Conservation (phyloP, 2,113 vertebrate genomes). For the Axis porcinus region DNA sequence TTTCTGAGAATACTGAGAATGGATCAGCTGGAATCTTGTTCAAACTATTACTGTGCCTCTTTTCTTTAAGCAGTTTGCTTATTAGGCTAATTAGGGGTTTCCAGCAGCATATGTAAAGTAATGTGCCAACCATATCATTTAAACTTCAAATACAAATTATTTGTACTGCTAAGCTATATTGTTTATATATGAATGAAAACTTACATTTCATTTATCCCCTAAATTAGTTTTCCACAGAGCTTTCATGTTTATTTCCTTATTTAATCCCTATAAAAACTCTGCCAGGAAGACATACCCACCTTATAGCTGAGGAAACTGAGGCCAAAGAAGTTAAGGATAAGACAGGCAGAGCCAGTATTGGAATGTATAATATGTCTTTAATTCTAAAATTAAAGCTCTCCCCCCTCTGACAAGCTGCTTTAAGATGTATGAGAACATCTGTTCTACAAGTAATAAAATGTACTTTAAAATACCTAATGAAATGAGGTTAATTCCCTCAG, state of each 20-base stretch:
- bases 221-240: background rate
- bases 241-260: background rate
- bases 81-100: background rate
- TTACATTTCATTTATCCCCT: background rate
- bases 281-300: background rate
- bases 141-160: background rate
- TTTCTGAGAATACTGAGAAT: background rate
- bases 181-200: background rate
- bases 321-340: background rate
- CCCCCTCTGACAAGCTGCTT: background rate
- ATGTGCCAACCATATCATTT: background rate
- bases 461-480: background rate
- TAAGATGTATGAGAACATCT: background rate
- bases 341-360: background rate
- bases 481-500: background rate
- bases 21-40: background rate
- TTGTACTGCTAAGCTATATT: background rate
- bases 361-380: background rate
- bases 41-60: background rate
- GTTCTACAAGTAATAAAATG: background rate
- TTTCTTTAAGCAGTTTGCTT: background rate
- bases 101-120: background rate
- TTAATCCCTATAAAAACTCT: background rate
- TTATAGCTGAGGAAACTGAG: background rate
- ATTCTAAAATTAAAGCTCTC: background rate